phyloP scores from a whole-genome alignment of 2,888 invertebrate genomes.

The Conus canariensis region DNA sequence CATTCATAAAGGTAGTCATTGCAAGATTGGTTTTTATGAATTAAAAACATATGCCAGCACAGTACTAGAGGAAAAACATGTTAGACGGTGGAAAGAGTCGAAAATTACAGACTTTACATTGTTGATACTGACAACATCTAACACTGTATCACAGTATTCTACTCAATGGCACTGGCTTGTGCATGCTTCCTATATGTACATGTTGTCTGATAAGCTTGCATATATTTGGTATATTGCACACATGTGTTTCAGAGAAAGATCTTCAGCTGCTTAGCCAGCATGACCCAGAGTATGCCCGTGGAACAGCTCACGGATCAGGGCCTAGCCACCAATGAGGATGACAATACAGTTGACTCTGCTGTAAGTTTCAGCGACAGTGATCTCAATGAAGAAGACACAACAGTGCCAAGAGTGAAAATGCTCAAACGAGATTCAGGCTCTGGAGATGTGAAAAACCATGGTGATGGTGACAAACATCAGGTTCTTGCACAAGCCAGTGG shows the following conservation, averaged over 20 bases:
- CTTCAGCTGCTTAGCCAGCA: conserved; percentile 24
- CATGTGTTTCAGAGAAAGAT: conserved; percentile 20
- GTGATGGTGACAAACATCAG: neutral
- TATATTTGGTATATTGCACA: neutral
- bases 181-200: neutral
- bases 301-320: neutral
- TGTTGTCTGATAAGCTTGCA: neutral
- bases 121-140: neutral
- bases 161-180: neutral
- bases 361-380: neutral
- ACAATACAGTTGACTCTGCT: neutral
- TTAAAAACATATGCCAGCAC: too few species aligned
- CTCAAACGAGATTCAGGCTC: neutral
- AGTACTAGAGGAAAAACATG: neutral
- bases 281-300: neutral
- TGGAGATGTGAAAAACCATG: neutral
- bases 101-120: neutral
- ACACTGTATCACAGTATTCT: neutral
- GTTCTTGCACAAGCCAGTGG: neutral
- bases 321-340: neutral
- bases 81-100: neutral
- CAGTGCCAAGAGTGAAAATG: neutral
- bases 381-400: neutral
- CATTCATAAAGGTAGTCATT: too few species aligned
- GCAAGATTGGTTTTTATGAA: too few species aligned